Percentiles rank a stretch among this genome's conserved stretches.
These are phyloP conservation scores for Chrysopilus asiliformis DNA, from an alignment of 2,888 invertebrate species.

Conservation along the genomic window DNA sequence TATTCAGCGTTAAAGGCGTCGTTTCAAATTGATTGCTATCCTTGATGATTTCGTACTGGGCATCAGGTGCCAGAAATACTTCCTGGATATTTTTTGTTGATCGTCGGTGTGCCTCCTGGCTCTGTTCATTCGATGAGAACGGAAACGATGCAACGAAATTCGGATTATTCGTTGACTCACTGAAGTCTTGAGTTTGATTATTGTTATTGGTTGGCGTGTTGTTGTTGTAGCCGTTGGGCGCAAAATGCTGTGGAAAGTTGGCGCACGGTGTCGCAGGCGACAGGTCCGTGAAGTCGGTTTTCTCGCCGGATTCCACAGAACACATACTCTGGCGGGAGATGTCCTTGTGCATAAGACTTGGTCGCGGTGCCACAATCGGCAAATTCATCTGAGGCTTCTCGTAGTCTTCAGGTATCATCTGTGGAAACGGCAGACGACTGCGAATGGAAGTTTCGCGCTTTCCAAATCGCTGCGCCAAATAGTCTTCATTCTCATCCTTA, in stretches of 20 bases:
- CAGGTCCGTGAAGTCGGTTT: conserved; percentile 36
- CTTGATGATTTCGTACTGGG: conserved; percentile 44
- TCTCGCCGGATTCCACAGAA: conserved; percentile 34
- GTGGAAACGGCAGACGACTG: conserved; percentile 43
- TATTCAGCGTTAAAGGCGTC: conserved; percentile 17
- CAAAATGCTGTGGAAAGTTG: conserved; percentile 17
- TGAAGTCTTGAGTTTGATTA: conserved; percentile 6
- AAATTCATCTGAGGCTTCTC: conserved; percentile 16
- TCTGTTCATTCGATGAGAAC: conserved; percentile 35
- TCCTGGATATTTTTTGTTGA: conserved; percentile 32
- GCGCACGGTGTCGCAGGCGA: conserved; percentile 34
- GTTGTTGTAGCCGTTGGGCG: conserved; percentile 8
- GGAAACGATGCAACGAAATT: conserved; percentile 34
- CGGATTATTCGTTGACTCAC: conserved; percentile 14
- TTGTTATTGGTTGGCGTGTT: conserved; percentile 1
- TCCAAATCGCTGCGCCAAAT: conserved; percentile 42
- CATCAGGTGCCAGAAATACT: conserved; percentile 44
- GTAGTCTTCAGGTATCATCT: conserved; percentile 33
- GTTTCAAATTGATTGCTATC: conserved; percentile 22
- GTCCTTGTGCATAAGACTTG: conserved; percentile 28
- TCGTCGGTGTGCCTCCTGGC: conserved; percentile 34
- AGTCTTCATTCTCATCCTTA: conserved; percentile 40
- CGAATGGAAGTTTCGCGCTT: conserved; percentile 45
- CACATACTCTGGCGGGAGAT: conserved; percentile 34
- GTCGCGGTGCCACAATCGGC: conserved; percentile 24